These are phyloP conservation scores for Rhizomys pruinosus DNA, from an alignment of 2,113 vertebrate genomes.

Conservation along the genomic window DNA sequence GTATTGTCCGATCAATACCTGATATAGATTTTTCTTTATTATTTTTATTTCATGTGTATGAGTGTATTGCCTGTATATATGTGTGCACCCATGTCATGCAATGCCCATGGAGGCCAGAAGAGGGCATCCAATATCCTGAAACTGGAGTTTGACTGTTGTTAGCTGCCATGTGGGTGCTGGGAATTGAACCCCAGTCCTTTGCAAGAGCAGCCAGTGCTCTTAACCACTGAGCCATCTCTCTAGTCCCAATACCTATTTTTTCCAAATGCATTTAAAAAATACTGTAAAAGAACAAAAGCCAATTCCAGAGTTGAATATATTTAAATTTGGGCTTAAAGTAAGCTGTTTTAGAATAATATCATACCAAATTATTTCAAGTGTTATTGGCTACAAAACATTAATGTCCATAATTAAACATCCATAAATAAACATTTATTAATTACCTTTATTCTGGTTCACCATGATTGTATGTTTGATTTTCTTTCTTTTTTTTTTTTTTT, in stretches of 20 bases:
- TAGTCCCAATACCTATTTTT: not conserved
- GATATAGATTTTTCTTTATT: not conserved
- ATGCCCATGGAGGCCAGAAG: no score
- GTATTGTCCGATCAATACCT: not conserved
- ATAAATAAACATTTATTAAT: not conserved
- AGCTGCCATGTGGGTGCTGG: no score
- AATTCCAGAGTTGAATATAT: not conserved
- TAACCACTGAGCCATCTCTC: no score
- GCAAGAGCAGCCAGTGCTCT: no score
- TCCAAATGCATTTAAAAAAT: slow-evolving; percentile 32
- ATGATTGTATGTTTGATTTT: not conserved
- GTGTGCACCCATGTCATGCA: no score
- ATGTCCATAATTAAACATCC: not conserved
- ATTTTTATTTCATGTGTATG: no score
- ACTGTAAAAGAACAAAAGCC: not conserved
- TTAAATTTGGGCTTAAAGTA: slow-evolving; percentile 20
- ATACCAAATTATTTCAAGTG: not conserved
- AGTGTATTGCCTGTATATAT: no score
- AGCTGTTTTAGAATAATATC: not conserved
- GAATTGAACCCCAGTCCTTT: no score
- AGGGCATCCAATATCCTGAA: no score
- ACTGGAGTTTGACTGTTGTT: no score
- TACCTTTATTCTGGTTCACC: not conserved
- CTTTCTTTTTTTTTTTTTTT: no score
- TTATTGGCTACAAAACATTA: not conserved